Percentiles rank a stretch among this genome's conserved stretches.
phyloP scores from a whole-genome alignment of 2,888 invertebrate species.

The Coelinius sp. region DNA sequence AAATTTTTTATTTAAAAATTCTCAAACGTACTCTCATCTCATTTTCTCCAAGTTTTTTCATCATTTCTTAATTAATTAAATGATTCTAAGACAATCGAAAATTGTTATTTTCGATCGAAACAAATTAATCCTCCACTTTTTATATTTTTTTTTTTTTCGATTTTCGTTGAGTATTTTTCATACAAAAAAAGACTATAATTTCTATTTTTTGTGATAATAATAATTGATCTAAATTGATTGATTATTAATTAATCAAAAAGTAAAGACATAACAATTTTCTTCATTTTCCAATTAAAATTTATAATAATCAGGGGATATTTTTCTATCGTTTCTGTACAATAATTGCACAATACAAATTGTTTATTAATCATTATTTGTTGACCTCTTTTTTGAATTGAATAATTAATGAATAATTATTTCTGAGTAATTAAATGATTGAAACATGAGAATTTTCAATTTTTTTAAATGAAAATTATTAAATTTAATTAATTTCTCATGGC shows the following conservation, averaged over 20 bases:
- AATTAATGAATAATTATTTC: not conserved
- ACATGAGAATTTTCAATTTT: conserved; percentile 10
- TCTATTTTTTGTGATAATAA: no score
- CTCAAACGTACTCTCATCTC: conserved; percentile 22
- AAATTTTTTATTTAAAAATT: conserved; percentile 28
- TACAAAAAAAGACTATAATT: conserved; percentile 28
- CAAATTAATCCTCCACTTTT: not conserved
- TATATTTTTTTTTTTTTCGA: not conserved
- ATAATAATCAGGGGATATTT: not conserved
- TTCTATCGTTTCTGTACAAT: conserved; percentile 33
- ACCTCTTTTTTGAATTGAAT: not conserved
- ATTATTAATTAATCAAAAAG: not conserved
- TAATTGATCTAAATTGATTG: not conserved
- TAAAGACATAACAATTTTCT: conserved; percentile 40
- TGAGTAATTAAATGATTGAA: not conserved
- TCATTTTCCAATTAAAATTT: not conserved
- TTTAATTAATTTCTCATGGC: not conserved
- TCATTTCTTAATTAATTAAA: conserved; percentile 4
- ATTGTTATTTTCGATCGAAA: not conserved
- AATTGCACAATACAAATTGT: conserved; percentile 37
- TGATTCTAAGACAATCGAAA: not conserved
- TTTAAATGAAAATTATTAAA: not conserved
- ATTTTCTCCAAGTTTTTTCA: not conserved
- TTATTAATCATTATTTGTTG: not conserved
- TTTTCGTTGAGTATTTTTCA: not conserved